These are phyloP conservation scores for Achroia grisella DNA, from an alignment of 1,140 invertebrate species.

Conservation along the genomic window DNA sequence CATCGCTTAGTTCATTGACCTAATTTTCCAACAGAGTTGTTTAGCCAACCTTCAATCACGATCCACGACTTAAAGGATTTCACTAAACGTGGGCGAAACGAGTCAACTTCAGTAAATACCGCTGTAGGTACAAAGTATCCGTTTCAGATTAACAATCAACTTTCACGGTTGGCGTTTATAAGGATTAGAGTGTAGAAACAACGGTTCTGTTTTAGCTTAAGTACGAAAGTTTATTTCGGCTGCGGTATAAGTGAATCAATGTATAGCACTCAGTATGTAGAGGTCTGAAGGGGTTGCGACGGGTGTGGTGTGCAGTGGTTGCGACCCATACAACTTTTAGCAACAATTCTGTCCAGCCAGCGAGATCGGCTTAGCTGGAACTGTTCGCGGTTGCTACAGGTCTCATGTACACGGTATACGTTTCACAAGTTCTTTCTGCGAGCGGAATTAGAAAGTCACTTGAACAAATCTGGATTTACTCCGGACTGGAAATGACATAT, in stretches of 20 bases:
- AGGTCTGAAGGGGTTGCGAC: slow-evolving; percentile 18
- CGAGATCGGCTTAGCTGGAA: slow-evolving; percentile 57
- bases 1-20: slow-evolving; percentile 6
- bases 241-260: slow-evolving; percentile 64
- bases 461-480: slow-evolving; percentile 69
- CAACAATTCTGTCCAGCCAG: slow-evolving; percentile 37
- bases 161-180: slow-evolving; percentile 31
- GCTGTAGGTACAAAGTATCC: slow-evolving; percentile 28
- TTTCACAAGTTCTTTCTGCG: slow-evolving; percentile 60
- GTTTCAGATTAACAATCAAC: slow-evolving; percentile 46
- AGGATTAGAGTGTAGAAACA: slow-evolving; percentile 42
- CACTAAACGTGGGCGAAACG: slow-evolving; percentile 10
- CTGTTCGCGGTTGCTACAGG: slow-evolving; percentile 52
- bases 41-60: slow-evolving; percentile 23
- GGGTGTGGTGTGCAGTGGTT: slow-evolving; percentile 5
- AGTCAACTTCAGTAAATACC: slow-evolving; percentile 9
- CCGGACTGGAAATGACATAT: slow-evolving; percentile 58
- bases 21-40: slow-evolving; percentile 15
- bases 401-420: slow-evolving; percentile 63
- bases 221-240: slow-evolving; percentile 44
- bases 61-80: slow-evolving; percentile 27
- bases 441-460: slow-evolving; percentile 68
- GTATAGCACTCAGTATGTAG: slow-evolving; percentile 31
- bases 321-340: slow-evolving; percentile 47
- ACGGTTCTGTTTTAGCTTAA: slow-evolving; percentile 49